These are phyloP conservation scores for honey bee (Apis mellifera) DNA, from an alignment of 1,140 invertebrate genomes.

Conservation along the genomic window DNA sequence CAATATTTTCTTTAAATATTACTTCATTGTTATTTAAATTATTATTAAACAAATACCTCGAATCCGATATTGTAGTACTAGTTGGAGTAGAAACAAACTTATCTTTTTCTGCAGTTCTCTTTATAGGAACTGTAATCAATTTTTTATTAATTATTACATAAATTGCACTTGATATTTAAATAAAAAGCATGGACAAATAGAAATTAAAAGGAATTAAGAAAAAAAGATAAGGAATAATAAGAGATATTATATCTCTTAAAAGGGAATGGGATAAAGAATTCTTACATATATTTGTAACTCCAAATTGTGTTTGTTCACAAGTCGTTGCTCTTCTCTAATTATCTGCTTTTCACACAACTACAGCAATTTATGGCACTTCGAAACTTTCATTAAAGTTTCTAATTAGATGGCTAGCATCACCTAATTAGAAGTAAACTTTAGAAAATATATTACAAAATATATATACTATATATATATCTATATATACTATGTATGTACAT, in stretches of 20 bases:
- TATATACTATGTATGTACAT: too few species aligned
- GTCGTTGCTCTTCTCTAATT: constrained; percentile 75
- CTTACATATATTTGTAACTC: constrained; percentile 58
- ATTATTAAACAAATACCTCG: constrained; percentile 56
- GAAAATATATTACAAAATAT: constrained; percentile 56
- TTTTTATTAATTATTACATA: neutral
- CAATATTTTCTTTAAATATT: neutral
- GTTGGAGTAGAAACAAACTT: constrained; percentile 58
- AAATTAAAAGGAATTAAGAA: neutral
- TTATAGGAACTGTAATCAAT: constrained; percentile 69
- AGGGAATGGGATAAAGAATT: constrained; percentile 41
- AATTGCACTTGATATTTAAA: neutral
- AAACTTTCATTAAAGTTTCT: constrained; percentile 71
- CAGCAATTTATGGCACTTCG: constrained; percentile 65
- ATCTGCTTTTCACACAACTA: constrained; percentile 65
- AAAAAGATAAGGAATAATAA: constrained; percentile 15
- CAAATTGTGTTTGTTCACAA: constrained; percentile 75
- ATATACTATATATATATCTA: too few species aligned
- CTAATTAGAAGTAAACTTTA: constrained; percentile 67
- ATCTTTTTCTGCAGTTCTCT: constrained; percentile 66
- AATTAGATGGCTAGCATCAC: constrained; percentile 66
- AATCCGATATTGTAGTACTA: constrained; percentile 35
- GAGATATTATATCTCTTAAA: constrained; percentile 28
- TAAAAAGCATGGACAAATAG: neutral
- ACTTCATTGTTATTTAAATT: constrained; percentile 12